Percentiles rank a stretch among this genome's conserved stretches.
Evolutionary conservation across 1,140 invertebrate genomes (phyloP).

Genomic region (Drosophila takahashii): DNA sequence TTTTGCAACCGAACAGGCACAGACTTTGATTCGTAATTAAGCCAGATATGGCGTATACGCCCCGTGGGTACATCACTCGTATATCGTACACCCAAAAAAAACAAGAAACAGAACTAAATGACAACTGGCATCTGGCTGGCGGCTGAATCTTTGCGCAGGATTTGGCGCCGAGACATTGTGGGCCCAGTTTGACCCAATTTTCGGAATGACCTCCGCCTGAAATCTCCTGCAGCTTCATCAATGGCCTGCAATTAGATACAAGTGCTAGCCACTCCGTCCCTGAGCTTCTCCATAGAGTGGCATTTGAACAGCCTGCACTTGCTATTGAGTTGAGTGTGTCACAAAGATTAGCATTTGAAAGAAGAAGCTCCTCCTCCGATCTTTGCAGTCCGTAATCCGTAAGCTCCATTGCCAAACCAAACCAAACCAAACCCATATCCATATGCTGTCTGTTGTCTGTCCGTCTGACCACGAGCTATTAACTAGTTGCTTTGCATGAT

Average conservation of each 20-base stretch:
- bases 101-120: conserved; percentile 8
- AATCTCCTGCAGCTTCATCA: conserved; percentile 21
- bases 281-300: conserved; percentile 15
- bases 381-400: conserved; percentile 10
- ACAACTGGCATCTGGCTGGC: conserved; percentile 29
- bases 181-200: conserved; percentile 62
- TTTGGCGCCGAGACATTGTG: conserved; percentile 45
- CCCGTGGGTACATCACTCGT: conserved; percentile 19
- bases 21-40: conserved; percentile 59
- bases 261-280: conserved; percentile 21
- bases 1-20: conserved; percentile 25
- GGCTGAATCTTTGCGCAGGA: conserved; percentile 47
- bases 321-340: conserved; percentile 45
- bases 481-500: conserved; percentile 65
- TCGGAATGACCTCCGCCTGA: conserved; percentile 38
- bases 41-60: conserved; percentile 63
- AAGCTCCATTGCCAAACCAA: conserved; percentile 35
- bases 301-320: conserved; percentile 32
- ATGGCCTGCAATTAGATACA: conserved; percentile 53
- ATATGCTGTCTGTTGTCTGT: background rate
- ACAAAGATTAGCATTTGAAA: conserved; percentile 40
- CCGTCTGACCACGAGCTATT: conserved; percentile 41
- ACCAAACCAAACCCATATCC: conserved; percentile 23
- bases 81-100: conserved; percentile 7
- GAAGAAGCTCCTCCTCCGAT: conserved; percentile 32